phyloP scores from a whole-genome alignment of 2,888 invertebrate species.

The Cryptus viduatorius region DNA sequence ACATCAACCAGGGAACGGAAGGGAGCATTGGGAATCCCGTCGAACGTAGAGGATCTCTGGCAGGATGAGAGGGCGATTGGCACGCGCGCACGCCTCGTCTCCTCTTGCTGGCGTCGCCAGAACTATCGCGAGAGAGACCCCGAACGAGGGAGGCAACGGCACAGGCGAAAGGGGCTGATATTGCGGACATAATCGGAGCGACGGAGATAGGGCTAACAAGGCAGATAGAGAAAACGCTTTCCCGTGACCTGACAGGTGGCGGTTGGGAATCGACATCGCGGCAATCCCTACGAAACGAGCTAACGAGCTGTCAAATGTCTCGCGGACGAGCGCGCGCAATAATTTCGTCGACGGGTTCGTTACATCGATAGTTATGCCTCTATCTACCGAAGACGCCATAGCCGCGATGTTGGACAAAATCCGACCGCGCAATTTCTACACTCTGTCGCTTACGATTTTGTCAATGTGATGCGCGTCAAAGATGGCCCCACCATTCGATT shows the following conservation, averaged over 20 bases:
- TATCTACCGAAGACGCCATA: background rate
- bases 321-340: conserved; percentile 61
- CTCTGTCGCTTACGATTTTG: conserved; percentile 18
- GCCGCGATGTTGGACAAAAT: conserved; percentile 1
- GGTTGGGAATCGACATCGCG: conserved; percentile 68
- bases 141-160: conserved; percentile 46
- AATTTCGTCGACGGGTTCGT: conserved; percentile 51
- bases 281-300: conserved; percentile 70
- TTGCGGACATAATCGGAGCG: conserved; percentile 38
- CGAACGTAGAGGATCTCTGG: conserved; percentile 26
- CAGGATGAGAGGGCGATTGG: conserved; percentile 64
- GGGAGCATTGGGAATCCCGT: conserved; percentile 62
- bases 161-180: conserved; percentile 15
- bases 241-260: conserved; percentile 66
- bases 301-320: conserved; percentile 79
- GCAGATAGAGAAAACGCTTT: conserved; percentile 29
- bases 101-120: conserved; percentile 36
- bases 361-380: background rate
- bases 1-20: conserved; percentile 43
- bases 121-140: conserved; percentile 18
- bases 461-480: conserved; percentile 14
- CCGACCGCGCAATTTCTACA: background rate
- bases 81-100: conserved; percentile 51
- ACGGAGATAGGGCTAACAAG: conserved; percentile 49
- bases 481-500: conserved; percentile 1